Evolutionary conservation across 1,140 invertebrate genomes (phyloP).

Genomic region (Holotrichia oblita): DNA sequence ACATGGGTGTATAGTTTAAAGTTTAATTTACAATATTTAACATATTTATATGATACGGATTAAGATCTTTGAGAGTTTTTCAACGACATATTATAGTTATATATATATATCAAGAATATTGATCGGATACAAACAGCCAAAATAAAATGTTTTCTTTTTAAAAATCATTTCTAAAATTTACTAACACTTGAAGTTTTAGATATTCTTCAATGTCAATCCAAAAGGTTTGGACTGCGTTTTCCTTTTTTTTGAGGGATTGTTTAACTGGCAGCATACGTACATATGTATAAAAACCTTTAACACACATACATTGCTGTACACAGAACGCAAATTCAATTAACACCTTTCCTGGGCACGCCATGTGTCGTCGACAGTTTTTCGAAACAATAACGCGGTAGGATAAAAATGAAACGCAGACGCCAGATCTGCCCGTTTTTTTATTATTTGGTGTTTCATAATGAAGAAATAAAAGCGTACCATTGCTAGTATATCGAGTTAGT

Average conservation of each 20-base stretch:
- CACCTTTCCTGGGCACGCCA: neutral
- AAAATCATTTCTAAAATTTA: no score
- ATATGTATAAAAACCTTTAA: neutral
- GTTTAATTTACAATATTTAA: no score
- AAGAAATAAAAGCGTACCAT: slow-evolving; percentile 14
- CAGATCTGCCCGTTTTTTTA: slow-evolving; percentile 1
- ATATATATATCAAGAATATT: no score
- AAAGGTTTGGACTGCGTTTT: neutral
- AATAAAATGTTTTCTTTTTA: no score
- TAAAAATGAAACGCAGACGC: slow-evolving; percentile 15
- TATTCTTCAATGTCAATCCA: slow-evolving; percentile 1
- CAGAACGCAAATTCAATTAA: slow-evolving; percentile 25
- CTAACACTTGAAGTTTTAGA: neutral
- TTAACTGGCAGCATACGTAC: neutral
- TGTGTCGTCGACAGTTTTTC: neutral
- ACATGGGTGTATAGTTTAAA: no score
- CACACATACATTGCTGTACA: neutral
- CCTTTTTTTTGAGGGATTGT: neutral
- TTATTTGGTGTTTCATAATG: slow-evolving; percentile 1
- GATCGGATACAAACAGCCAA: no score
- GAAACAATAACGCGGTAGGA: neutral
- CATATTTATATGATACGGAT: no score
- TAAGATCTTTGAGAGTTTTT: no score
- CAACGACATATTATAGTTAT: no score
- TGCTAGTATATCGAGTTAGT: slow-evolving; percentile 9